Evolutionary conservation across 2,113 vertebrate genomes (phyloP).

Genomic region (Thryonomys swinderianus): DNA sequence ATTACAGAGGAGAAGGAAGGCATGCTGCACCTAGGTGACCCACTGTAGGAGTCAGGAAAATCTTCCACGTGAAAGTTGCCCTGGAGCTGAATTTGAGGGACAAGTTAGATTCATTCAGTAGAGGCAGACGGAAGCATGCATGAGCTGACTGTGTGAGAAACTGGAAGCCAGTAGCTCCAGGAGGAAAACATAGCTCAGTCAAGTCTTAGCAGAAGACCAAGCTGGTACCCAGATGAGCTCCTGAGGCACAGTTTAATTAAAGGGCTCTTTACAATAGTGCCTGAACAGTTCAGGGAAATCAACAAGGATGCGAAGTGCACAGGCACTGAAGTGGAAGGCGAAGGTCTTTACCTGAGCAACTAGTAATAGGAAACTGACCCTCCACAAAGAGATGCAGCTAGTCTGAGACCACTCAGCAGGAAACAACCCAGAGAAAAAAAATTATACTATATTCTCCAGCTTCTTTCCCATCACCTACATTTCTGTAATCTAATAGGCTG

Average conservation of each 20-base stretch:
- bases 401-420: neutral
- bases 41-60: slow-evolving; percentile 7
- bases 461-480: neutral
- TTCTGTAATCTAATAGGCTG: neutral
- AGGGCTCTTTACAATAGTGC: neutral
- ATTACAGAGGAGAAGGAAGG: neutral
- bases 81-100: slow-evolving; percentile 9
- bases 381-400: neutral
- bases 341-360: neutral
- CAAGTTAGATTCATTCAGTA: neutral
- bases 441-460: neutral
- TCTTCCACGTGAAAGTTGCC: neutral
- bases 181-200: neutral
- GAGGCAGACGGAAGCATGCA: neutral
- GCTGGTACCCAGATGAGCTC: neutral
- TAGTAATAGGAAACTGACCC: neutral
- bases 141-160: neutral
- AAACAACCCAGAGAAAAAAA: neutral
- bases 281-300: slow-evolving; percentile 30
- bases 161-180: neutral
- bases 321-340: neutral
- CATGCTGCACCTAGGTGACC: neutral
- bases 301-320: neutral
- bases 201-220: neutral
- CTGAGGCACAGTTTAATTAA: slow-evolving; percentile 6